Percentiles rank a stretch among this genome's conserved stretches.
Evolutionary conservation across 2,113 vertebrate genomes (phyloP).

Genomic region (Campylorhamphus procurvoides): DNA sequence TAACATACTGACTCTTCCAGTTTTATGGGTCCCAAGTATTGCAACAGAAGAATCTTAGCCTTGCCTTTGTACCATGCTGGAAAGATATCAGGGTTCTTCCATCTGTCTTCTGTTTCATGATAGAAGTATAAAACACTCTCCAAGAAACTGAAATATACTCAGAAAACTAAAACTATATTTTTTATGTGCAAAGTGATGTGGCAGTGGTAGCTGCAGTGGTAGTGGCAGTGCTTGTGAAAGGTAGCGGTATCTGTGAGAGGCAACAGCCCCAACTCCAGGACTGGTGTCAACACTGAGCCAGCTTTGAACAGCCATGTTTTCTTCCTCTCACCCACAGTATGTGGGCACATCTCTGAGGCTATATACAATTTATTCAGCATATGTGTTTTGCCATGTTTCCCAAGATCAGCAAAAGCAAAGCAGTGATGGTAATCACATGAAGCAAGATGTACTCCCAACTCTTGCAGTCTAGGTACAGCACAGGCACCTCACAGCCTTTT

Average conservation of each 20-base stretch:
- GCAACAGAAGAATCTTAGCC: background rate
- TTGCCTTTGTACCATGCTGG: background rate
- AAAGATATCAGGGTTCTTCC: background rate
- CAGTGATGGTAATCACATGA: accelerated
- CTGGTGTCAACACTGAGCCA: background rate
- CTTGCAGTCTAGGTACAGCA: background rate
- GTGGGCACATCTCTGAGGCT: background rate
- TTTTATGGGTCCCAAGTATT: background rate
- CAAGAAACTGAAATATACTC: background rate
- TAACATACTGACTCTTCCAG: background rate
- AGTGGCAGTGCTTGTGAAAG: background rate
- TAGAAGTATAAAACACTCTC: background rate
- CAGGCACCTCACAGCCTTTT: background rate
- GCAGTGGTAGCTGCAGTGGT: background rate
- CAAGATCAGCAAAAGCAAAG: background rate
- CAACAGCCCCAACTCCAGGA: background rate
- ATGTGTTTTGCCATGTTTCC: accelerated
- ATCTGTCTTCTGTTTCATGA: background rate
- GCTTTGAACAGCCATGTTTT: accelerated
- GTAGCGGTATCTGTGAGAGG: background rate
- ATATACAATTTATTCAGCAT: background rate
- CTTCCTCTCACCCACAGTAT: background rate
- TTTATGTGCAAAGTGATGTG: background rate
- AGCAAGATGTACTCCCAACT: background rate
- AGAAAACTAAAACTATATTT: background rate